A percentile compares a stretch with the other conserved stretches of the same genome.
Evolutionary conservation across 1,140 invertebrate genomes (phyloP).

Genomic region (Meloidogyne exigua): DNA sequence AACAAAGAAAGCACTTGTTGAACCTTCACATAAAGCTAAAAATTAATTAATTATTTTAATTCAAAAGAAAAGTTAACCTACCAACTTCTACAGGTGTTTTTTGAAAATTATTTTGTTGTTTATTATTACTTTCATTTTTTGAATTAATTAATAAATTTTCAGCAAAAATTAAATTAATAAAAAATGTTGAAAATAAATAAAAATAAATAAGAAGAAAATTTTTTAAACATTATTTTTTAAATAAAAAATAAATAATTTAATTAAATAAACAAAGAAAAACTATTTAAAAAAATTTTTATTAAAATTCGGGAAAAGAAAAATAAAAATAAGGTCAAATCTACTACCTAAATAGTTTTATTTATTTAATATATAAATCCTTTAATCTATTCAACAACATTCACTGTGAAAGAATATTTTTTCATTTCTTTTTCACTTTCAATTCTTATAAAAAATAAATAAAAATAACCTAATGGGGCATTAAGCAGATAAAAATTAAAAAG

Average conservation of each 20-base stretch:
- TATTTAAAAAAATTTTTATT: too few relatives aligned
- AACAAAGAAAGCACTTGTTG: conserved; percentile 34
- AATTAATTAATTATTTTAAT: background rate
- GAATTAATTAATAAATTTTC: background rate
- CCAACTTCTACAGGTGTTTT: background rate
- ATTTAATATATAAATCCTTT: too few relatives aligned
- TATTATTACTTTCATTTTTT: background rate
- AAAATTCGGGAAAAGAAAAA: too few relatives aligned
- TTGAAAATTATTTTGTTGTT: background rate
- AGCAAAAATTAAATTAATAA: background rate
- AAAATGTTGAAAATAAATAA: background rate
- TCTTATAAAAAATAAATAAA: too few relatives aligned
- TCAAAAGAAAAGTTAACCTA: background rate
- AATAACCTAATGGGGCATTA: too few relatives aligned
- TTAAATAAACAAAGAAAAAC: too few relatives aligned
- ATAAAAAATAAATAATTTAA: background rate
- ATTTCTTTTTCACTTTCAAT: too few relatives aligned
- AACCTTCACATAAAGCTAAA: conserved; percentile 48
- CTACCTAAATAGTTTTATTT: too few relatives aligned
- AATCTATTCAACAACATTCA: too few relatives aligned
- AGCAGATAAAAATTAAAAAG: too few relatives aligned
- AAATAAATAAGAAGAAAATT: background rate
- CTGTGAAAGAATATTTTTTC: too few relatives aligned
- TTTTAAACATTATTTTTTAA: background rate
- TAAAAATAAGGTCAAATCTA: too few relatives aligned